Evolutionary conservation across 2,113 vertebrate genomes (phyloP), one percentile per base, ranked within the genome.

Genomic region (Lasiurus cinereus): DNA sequence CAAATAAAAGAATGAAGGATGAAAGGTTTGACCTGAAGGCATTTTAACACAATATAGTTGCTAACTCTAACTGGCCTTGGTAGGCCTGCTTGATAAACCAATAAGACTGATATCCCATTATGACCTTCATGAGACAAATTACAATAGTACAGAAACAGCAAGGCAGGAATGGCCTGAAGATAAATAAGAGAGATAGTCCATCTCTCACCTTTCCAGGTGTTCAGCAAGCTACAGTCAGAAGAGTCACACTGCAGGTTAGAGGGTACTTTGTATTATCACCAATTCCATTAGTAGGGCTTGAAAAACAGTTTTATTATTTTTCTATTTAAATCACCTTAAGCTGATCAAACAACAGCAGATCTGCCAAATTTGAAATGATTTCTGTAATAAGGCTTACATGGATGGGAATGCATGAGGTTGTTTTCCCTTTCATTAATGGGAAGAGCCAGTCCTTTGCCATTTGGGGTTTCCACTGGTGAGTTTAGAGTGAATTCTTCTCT

Each of bases 341-440:
- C 74, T 78, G 16, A 54, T 67, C 48, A 89, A 21, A 76, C 7
- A 74, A 29, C 12, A 43, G 18, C 4, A 0, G 62, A 66, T 59
- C 39, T 66, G 27, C 59, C 3, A 31, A 48, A 33, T 69, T 50
- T 79, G 56, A 83, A 36, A 31, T 82, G 50, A 9, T 54, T 96
- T 92, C 94, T 92, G 36, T 78, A 22, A 77, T 36, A 77, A 94
- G 72, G 7, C 67, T 91, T 69, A 43, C 91, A 93, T 21, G n/a
- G 48, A n/a, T 9, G 6, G 90, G n/a, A 82, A 82, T 21, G 5
- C 0, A 0, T 66, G 73, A 29, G 73, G 21, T 82, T 50, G 36
- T 54, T 87, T 87, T 16, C 36, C 54, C 15, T 29, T 67, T 50
- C 16, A 12, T 29, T 64, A 24, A 18, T 27, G 67, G 19, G 50